Conservation (phyloP, 2,888 invertebrate species). For the Luperina testacea region DNA sequence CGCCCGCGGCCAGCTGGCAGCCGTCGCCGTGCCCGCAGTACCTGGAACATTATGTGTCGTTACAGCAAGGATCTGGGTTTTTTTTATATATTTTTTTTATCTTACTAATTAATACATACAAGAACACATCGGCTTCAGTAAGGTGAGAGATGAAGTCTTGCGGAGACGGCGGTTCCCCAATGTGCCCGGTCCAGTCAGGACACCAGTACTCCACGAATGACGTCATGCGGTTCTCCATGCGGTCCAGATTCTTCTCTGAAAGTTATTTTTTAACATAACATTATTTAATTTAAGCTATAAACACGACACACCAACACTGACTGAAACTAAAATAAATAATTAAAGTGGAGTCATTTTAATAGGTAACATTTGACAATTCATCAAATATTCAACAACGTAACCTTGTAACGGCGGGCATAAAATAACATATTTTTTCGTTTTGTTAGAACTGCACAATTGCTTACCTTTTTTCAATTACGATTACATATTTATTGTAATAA, state of each 20-base stretch:
- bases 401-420: too few species aligned
- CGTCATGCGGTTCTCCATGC: constrained; percentile 91
- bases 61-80: not conserved
- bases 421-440: too few species aligned
- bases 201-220: constrained; percentile 90
- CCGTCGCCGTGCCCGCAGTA: constrained; percentile 95
- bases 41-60: not conserved
- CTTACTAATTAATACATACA: constrained; percentile 88
- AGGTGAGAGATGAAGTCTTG: constrained; percentile 89
- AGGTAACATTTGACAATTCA: too few species aligned
- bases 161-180: constrained; percentile 89
- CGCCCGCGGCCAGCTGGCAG: constrained; percentile 90
- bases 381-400: too few species aligned
- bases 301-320: not conserved
- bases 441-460: too few species aligned
- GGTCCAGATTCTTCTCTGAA: constrained; percentile 91
- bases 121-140: constrained; percentile 90
- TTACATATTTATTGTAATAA: too few species aligned
- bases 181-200: constrained; percentile 90
- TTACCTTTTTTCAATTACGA: too few species aligned
- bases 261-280: constrained; percentile 5
- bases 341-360: too few species aligned
- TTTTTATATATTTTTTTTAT: too few species aligned
- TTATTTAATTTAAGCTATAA: not conserved
- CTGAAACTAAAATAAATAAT: not conserved